Evolutionary conservation across 1,140 invertebrate genomes (phyloP).

Genomic region (Mamestra configurata): DNA sequence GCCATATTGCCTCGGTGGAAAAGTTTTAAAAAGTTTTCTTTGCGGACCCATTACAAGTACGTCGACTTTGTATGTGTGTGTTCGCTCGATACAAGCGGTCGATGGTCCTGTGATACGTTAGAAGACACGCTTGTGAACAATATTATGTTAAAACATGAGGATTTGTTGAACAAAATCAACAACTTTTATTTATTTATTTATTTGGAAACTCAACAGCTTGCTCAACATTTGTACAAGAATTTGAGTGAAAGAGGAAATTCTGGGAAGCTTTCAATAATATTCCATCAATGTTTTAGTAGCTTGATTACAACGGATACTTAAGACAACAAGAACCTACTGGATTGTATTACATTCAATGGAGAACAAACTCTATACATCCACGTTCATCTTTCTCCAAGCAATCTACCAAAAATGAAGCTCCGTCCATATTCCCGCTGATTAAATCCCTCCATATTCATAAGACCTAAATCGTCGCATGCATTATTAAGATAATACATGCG

Average conservation of each 20-base stretch:
- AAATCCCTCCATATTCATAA: not conserved
- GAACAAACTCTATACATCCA: not conserved
- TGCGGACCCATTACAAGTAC: conserved; percentile 88
- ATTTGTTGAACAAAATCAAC: conserved; percentile 6
- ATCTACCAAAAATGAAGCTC: not conserved
- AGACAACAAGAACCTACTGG: not conserved
- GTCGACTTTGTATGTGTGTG: conserved; percentile 77
- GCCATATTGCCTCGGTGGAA: conserved; percentile 89
- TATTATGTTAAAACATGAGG: conserved; percentile 39
- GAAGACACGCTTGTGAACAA: conserved; percentile 51
- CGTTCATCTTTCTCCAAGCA: not conserved
- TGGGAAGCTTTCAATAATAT: not conserved
- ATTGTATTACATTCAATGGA: not conserved
- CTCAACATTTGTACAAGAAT: not conserved
- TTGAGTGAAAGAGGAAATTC: not conserved
- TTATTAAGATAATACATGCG: conserved; percentile 32
- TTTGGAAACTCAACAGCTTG: too few species aligned
- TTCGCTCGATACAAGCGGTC: conserved; percentile 80
- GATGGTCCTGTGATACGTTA: conserved; percentile 74
- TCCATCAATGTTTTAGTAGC: not conserved
- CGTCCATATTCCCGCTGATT: not conserved
- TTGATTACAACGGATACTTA: not conserved
- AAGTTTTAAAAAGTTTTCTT: conserved; percentile 89
- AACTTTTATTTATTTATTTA: too few species aligned
- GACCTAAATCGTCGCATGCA: conserved; percentile 10